phyloP scores from a whole-genome alignment of 2,888 invertebrate genomes.

The Prostheceraeus crozeri region DNA sequence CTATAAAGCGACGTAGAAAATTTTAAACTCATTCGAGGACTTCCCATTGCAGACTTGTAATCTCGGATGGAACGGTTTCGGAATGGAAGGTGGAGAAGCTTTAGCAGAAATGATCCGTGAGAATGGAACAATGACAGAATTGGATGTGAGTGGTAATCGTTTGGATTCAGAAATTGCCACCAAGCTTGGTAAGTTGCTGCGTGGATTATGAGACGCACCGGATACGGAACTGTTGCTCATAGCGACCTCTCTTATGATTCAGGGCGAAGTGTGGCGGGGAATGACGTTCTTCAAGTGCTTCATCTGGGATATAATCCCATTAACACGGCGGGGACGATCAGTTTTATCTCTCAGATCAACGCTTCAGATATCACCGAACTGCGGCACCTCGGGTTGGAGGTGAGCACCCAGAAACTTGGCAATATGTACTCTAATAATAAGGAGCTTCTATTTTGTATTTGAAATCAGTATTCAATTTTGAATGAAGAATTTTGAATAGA shows the following conservation, averaged over 20 bases:
- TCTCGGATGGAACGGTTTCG: slow-evolving; percentile 55
- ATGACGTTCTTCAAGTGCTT: slow-evolving; percentile 36
- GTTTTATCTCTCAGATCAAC: no score
- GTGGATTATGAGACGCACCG: no score
- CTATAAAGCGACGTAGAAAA: neutral
- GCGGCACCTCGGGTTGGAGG: no score
- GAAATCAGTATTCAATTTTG: no score
- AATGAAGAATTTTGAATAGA: no score
- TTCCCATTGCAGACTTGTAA: slow-evolving; percentile 50
- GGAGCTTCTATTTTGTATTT: no score
- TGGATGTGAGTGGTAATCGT: slow-evolving; percentile 54
- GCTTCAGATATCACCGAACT: no score
- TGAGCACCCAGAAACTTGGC: no score
- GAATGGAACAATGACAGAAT: slow-evolving; percentile 50
- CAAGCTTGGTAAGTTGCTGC: slow-evolving; percentile 49
- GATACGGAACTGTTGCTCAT: no score
- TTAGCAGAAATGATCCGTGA: slow-evolving; percentile 50
- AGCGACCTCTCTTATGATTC: no score
- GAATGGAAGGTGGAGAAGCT: slow-evolving; percentile 50
- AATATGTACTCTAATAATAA: no score
- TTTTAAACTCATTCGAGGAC: slow-evolving; percentile 48
- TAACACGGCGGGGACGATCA: slow-evolving; percentile 51
- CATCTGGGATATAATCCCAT: slow-evolving; percentile 56
- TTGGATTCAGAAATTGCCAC: slow-evolving; percentile 47
- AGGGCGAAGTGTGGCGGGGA: no score